A percentile compares a stretch with the other conserved stretches of the same genome.
These are phyloP conservation scores for Metacarcinus magister DNA, from an alignment of 2,888 invertebrate species.

Conservation along the genomic window DNA sequence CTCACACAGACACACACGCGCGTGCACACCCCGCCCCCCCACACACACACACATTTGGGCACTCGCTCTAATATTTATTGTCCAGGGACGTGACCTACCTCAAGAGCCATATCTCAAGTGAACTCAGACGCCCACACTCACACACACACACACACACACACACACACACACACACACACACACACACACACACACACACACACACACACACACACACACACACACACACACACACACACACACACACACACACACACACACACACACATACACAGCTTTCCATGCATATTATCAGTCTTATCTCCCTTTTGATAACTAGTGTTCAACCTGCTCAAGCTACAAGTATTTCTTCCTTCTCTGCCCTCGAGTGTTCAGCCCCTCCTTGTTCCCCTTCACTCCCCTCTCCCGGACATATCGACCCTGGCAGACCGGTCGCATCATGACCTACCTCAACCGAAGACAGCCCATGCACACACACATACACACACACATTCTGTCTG, in stretches of 20 bases:
- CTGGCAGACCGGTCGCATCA: neutral
- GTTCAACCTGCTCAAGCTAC: neutral
- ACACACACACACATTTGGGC: conserved; percentile 26
- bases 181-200: too few relatives aligned
- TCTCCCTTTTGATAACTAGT: neutral
- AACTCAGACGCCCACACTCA: neutral
- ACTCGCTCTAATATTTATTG: neutral
- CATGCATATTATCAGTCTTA: neutral
- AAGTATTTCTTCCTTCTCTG: neutral
- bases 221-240: too few relatives aligned
- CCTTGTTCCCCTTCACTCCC: neutral
- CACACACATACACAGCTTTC: neutral
- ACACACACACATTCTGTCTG: neutral
- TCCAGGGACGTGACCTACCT: neutral
- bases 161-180: too few relatives aligned
- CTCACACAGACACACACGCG: neutral
- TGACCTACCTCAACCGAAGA: conserved; percentile 12
- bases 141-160: too few relatives aligned
- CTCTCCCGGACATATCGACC: neutral
- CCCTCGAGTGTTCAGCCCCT: neutral
- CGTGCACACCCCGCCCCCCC: neutral
- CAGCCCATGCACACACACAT: neutral
- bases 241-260: neutral
- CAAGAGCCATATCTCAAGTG: neutral
- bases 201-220: too few relatives aligned